Evolutionary conservation across 2,888 invertebrate species (phyloP).

Genomic region (Lampropteryx suffumata): DNA sequence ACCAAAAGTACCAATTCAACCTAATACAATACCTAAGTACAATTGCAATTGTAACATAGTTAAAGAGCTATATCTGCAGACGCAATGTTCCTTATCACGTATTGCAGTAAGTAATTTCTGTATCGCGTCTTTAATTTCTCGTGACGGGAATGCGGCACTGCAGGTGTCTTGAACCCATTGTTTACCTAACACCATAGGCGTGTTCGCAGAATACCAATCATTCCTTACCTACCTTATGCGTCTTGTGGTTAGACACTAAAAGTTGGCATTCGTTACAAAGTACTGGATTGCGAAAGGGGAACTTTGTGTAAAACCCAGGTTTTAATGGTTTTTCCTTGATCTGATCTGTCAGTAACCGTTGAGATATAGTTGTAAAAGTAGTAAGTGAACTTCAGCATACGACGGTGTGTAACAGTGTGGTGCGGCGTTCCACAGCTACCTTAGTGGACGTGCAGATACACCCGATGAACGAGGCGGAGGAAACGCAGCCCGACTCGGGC

Average conservation of each 20-base stretch:
- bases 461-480: constrained; percentile 47
- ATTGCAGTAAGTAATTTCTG: background rate
- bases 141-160: constrained; percentile 48
- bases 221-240: constrained; percentile 7
- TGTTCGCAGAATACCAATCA: constrained; percentile 36
- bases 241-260: background rate
- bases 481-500: constrained; percentile 56
- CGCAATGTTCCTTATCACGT: constrained; percentile 33
- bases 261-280: too few relatives aligned
- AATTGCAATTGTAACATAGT: too few relatives aligned
- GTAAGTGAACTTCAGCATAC: too few relatives aligned
- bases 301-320: too few relatives aligned
- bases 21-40: too few relatives aligned
- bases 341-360: too few relatives aligned
- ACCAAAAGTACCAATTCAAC: too few relatives aligned
- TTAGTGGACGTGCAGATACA: constrained; percentile 62
- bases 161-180: constrained; percentile 49
- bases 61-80: too few relatives aligned
- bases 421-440: constrained; percentile 49
- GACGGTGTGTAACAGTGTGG: too few relatives aligned
- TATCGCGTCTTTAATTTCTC: constrained; percentile 17
- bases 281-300: too few relatives aligned
- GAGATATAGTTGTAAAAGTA: too few relatives aligned
- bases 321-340: too few relatives aligned
- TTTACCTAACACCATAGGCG: constrained; percentile 6